Percentiles rank a stretch among this genome's conserved stretches.
Evolutionary conservation across 2,888 invertebrate species (phyloP).

Genomic region (Drosophila emarginata): DNA sequence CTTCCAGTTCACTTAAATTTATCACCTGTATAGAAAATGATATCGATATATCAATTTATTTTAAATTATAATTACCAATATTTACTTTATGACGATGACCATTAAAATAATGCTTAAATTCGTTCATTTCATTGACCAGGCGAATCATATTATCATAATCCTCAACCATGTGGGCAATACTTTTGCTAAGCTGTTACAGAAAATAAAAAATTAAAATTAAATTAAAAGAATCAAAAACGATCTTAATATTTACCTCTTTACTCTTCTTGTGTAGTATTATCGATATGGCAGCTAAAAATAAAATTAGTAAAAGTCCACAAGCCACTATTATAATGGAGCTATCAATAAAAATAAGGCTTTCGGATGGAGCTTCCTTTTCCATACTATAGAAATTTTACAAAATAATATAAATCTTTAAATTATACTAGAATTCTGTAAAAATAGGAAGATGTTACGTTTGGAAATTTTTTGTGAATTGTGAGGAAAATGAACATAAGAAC

Average conservation of each 20-base stretch:
- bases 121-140: background rate
- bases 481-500: too few relatives aligned
- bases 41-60: too few relatives aligned
- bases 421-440: background rate
- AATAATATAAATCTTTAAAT: background rate
- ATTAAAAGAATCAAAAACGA: too few relatives aligned
- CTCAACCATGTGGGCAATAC: too few relatives aligned
- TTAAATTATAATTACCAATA: too few relatives aligned
- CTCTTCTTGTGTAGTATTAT: background rate
- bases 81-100: too few relatives aligned
- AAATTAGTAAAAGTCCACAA: background rate
- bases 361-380: background rate
- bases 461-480: too few relatives aligned
- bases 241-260: background rate
- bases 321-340: background rate
- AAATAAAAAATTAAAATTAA: background rate
- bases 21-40: too few relatives aligned
- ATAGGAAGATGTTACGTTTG: background rate
- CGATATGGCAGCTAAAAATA: background rate
- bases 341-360: background rate
- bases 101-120: too few relatives aligned
- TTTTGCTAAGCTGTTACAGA: too few relatives aligned
- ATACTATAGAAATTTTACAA: background rate
- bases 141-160: background rate
- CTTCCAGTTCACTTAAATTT: too few relatives aligned